These are phyloP conservation scores for Calidris pugnax DNA, from an alignment of 2,113 vertebrate genomes.

Conservation along the genomic window DNA sequence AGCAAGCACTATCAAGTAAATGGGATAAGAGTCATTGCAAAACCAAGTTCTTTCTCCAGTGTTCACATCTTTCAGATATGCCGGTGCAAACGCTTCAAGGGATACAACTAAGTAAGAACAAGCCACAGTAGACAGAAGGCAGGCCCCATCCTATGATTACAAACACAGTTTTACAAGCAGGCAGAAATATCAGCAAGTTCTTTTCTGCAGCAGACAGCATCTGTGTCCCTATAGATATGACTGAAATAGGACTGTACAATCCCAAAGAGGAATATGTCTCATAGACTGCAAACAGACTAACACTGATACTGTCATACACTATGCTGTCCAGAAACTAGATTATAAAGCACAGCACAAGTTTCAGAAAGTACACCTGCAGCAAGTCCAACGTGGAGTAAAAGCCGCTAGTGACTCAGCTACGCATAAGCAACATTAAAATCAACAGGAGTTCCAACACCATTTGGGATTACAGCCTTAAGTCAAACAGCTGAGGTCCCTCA, in stretches of 20 bases:
- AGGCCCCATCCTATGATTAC: neutral
- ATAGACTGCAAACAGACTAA: neutral
- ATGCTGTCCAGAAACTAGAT: neutral
- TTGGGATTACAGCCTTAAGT: neutral
- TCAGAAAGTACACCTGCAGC: neutral
- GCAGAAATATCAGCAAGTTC: neutral
- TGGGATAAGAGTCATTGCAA: neutral
- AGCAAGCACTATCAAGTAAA: neutral
- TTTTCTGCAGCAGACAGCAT: neutral
- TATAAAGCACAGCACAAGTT: neutral
- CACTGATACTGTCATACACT: neutral
- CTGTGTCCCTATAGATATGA: neutral
- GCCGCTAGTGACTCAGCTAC: neutral
- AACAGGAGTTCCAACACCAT: neutral
- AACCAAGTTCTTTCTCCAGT: neutral
- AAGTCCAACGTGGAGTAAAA: neutral
- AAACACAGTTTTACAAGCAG: neutral
- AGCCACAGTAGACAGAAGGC: neutral
- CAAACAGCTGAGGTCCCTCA: neutral
- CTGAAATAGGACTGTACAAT: neutral
- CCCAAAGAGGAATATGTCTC: neutral
- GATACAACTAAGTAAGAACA: neutral
- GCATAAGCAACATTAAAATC: neutral
- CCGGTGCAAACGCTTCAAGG: neutral
- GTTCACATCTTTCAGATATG: neutral